phyloP scores from a whole-genome alignment of 2,113 vertebrate species.

The Anguilla rostrata region DNA sequence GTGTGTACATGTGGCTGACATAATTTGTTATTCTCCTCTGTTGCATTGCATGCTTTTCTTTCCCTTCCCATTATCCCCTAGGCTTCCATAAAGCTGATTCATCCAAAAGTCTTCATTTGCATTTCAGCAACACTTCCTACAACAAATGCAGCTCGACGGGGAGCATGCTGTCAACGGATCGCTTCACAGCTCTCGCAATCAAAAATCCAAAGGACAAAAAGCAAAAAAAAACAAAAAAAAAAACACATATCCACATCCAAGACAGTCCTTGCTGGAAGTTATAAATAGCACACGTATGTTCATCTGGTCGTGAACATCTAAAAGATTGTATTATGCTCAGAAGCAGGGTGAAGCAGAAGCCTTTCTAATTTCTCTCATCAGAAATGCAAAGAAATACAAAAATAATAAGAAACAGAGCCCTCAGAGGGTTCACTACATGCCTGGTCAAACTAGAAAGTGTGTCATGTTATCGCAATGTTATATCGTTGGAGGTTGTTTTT shows the following conservation, averaged over 20 bases:
- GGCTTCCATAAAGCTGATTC: constrained; percentile 43
- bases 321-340: background rate
- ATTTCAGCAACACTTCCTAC: constrained; percentile 38
- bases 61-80: constrained; percentile 45
- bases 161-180: background rate
- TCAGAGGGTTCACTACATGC: background rate
- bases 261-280: background rate
- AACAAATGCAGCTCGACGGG: constrained; percentile 26
- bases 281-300: background rate
- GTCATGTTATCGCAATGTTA: background rate
- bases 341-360: background rate
- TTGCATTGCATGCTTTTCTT: constrained; percentile 32
- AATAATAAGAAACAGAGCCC: background rate
- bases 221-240: background rate
- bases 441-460: background rate
- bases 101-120: constrained; percentile 45
- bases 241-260: constrained; percentile 37
- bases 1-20: background rate
- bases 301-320: background rate
- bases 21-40: constrained; percentile 48
- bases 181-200: background rate
- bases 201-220: background rate
- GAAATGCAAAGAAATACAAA: background rate
- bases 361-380: background rate
- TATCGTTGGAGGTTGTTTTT: background rate